These are phyloP conservation scores for Machaerirhynchus nigripectus DNA, from an alignment of 2,113 vertebrate species.

Conservation along the genomic window DNA sequence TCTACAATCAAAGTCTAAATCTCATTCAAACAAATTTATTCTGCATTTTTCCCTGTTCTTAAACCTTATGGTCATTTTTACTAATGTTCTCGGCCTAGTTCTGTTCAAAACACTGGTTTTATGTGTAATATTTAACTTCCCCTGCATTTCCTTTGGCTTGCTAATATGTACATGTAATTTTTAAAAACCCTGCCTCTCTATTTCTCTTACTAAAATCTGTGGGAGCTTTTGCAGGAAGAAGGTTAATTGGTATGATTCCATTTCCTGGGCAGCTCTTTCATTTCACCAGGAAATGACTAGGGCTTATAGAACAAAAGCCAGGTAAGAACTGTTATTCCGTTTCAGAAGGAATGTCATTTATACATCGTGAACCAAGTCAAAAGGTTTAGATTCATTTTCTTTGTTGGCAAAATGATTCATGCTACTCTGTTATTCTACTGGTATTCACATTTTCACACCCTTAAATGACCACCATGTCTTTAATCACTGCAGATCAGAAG, in stretches of 20 bases:
- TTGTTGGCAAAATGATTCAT: background rate
- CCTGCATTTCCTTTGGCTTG: background rate
- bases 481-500: background rate
- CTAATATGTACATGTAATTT: background rate
- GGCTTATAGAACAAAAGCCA: background rate
- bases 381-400: background rate
- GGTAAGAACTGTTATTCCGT: background rate
- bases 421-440: background rate
- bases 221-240: background rate
- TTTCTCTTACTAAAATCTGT: background rate
- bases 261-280: background rate
- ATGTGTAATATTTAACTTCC: background rate
- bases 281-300: background rate
- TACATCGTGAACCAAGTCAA: background rate
- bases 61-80: background rate
- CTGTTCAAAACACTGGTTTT: background rate
- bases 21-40: background rate
- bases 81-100: background rate
- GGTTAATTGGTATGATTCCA: background rate
- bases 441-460: background rate
- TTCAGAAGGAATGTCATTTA: background rate
- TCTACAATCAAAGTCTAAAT: background rate
- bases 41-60: background rate
- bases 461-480: background rate
- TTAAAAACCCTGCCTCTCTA: background rate